phyloP scores from a whole-genome alignment of 2,888 invertebrate genomes.

The Arrhopalites spinosus region DNA sequence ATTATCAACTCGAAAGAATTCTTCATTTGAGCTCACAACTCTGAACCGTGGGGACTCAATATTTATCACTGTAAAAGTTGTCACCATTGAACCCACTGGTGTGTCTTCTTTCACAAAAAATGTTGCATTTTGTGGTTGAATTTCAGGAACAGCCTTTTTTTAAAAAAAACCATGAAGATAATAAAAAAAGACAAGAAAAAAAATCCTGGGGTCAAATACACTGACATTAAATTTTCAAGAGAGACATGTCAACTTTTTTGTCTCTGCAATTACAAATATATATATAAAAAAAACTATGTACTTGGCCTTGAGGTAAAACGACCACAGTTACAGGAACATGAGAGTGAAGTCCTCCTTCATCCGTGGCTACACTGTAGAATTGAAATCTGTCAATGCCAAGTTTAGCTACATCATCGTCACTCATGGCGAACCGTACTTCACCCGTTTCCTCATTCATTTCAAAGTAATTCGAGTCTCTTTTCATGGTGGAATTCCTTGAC shows the following conservation, averaged over 20 bases:
- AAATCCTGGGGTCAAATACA: too few relatives aligned
- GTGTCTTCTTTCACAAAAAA: constrained; percentile 59
- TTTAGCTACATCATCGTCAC: constrained; percentile 50
- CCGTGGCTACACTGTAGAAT: constrained; percentile 54
- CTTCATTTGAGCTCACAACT: constrained; percentile 59
- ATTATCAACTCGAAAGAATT: constrained; percentile 55
- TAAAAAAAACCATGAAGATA: too few relatives aligned
- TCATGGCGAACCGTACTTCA: constrained; percentile 66
- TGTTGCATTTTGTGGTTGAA: constrained; percentile 55
- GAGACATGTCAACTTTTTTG: too few relatives aligned
- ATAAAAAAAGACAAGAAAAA: too few relatives aligned
- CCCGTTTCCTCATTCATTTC: constrained; percentile 76
- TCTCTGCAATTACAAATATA: too few relatives aligned
- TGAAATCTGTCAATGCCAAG: constrained; percentile 54
- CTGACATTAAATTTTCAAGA: too few relatives aligned
- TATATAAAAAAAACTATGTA: too few relatives aligned
- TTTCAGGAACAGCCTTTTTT: constrained; percentile 47
- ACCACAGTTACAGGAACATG: constrained; percentile 55
- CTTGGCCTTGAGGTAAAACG: constrained; percentile 50
- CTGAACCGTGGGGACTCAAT: constrained; percentile 61
- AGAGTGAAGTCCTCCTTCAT: constrained; percentile 54
- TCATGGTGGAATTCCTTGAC: constrained; percentile 67
- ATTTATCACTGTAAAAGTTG: constrained; percentile 61
- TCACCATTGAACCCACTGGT: constrained; percentile 59
- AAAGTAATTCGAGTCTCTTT: constrained; percentile 67